Conservation (phyloP, 2,113 vertebrate species). For the Vanacampus margaritifer region DNA sequence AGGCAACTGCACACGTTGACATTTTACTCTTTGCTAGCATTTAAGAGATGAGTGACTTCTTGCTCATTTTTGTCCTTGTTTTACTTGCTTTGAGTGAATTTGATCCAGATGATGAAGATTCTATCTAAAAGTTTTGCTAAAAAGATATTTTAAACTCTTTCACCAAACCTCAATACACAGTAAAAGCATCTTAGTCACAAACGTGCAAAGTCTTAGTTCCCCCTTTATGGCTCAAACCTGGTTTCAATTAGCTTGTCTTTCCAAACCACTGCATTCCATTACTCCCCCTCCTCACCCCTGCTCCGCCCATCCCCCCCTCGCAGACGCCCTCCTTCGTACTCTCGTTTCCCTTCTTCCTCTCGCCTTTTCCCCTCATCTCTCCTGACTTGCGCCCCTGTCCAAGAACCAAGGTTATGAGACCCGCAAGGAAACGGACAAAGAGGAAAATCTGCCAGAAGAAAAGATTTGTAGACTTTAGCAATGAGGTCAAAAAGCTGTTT, state of each 20-base stretch:
- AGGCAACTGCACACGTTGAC: slow-evolving; percentile 30
- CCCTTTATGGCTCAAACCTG: slow-evolving; percentile 70
- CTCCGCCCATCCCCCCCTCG: slow-evolving; percentile 45
- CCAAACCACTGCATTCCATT: slow-evolving; percentile 83
- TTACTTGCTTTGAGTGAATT: slow-evolving; percentile 1
- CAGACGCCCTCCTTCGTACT: slow-evolving; percentile 47
- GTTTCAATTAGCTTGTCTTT: slow-evolving; percentile 82
- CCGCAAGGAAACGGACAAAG: slow-evolving; percentile 47
- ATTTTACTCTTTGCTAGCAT: slow-evolving; percentile 35
- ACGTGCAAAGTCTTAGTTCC: slow-evolving; percentile 45
- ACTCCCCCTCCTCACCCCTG: slow-evolving; percentile 61
- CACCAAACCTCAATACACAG: slow-evolving; percentile 8
- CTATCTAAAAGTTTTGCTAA: neutral
- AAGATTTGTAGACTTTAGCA: neutral
- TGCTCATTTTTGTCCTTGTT: neutral
- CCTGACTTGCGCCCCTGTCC: slow-evolving; percentile 44
- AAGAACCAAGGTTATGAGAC: slow-evolving; percentile 58
- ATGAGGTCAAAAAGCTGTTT: neutral
- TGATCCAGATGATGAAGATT: neutral
- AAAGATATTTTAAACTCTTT: neutral
- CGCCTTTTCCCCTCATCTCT: slow-evolving; percentile 16
- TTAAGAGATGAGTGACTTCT: slow-evolving; percentile 12
- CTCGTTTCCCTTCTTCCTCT: slow-evolving; percentile 40
- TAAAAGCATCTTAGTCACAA: slow-evolving; percentile 38
- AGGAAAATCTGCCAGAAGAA: slow-evolving; percentile 15